Percentiles rank a stretch among this genome's conserved stretches.
Conservation (phyloP, 2,797 vertebrate genomes). For the Danio jaintianensis region DNA sequence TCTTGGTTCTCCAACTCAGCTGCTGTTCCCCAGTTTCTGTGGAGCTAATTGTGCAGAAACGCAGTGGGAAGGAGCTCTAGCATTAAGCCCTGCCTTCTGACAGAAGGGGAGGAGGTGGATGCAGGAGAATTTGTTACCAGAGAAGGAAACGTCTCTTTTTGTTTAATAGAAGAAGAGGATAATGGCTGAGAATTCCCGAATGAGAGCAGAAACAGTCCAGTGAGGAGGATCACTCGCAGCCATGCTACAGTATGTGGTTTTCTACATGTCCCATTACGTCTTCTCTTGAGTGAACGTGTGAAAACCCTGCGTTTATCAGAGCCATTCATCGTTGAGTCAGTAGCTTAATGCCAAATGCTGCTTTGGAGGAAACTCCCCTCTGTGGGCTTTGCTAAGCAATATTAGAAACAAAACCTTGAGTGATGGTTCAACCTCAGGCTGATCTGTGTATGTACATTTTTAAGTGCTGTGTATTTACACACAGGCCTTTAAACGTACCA, state of each 20-base stretch:
- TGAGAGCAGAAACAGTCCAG: conserved; percentile 45
- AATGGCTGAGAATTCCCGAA: conserved; percentile 50
- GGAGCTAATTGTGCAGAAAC: conserved; percentile 75
- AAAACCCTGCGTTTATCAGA: conserved; percentile 8
- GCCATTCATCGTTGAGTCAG: conserved; percentile 48
- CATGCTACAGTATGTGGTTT: conserved; percentile 16
- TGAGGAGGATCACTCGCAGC: conserved; percentile 44
- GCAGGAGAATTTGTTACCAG: conserved; percentile 52
- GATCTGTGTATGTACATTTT: not conserved
- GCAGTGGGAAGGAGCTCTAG: conserved; percentile 64
- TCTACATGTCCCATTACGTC: conserved; percentile 37
- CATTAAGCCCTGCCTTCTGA: conserved; percentile 56
- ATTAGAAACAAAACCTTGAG: not conserved
- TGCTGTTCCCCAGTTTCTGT: conserved; percentile 65
- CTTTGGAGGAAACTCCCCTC: conserved; percentile 31
- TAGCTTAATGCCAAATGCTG: conserved; percentile 25
- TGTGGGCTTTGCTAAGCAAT: conserved; percentile 8
- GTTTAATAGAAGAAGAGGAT: conserved; percentile 55
- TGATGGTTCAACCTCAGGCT: not conserved
- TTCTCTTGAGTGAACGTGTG: conserved; percentile 31
- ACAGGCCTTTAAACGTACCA: not conserved
- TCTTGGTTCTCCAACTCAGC: conserved; percentile 70
- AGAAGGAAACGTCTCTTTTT: conserved; percentile 50
- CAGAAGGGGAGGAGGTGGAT: conserved; percentile 51
- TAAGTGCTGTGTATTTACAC: not conserved